Evolutionary conservation across 2,888 invertebrate species (phyloP).

Genomic region (Sinhomidia bicolor): DNA sequence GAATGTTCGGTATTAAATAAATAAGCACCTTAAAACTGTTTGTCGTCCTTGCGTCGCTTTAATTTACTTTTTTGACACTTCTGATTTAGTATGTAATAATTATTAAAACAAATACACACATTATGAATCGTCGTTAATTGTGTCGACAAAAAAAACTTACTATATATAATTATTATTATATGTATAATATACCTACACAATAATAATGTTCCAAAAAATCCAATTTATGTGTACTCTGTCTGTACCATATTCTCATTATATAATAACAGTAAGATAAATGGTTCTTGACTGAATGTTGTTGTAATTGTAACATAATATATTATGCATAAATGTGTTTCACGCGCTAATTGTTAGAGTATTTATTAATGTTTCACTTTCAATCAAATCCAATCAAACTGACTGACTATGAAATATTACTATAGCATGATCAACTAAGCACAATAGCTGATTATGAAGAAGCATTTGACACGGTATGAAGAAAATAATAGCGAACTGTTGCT

Average conservation of each 20-base stretch:
- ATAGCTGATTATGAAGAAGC: conserved; percentile 25
- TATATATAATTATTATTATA: neutral
- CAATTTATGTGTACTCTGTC: neutral
- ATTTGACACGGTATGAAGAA: no score
- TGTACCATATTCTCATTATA: neutral
- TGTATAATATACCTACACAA: neutral
- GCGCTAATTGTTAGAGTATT: neutral
- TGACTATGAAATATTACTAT: conserved; percentile 29
- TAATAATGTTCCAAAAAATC: neutral
- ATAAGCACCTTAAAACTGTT: neutral
- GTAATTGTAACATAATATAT: conserved; percentile 10
- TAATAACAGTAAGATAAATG: neutral
- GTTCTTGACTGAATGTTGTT: conserved; percentile 59
- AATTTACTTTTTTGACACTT: conserved; percentile 55
- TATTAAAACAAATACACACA: neutral
- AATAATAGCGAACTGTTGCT: no score
- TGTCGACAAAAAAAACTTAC: neutral
- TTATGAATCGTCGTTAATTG: neutral
- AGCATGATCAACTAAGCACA: neutral
- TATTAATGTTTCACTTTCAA: conserved; percentile 37
- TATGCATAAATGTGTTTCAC: neutral
- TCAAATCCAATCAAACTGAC: conserved; percentile 57
- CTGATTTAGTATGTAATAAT: conserved; percentile 20
- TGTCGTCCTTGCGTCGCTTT: conserved; percentile 59
- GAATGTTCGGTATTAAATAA: conserved; percentile 64